Conservation (phyloP, 2,797 vertebrate genomes). For the Sebastes minor region DNA sequence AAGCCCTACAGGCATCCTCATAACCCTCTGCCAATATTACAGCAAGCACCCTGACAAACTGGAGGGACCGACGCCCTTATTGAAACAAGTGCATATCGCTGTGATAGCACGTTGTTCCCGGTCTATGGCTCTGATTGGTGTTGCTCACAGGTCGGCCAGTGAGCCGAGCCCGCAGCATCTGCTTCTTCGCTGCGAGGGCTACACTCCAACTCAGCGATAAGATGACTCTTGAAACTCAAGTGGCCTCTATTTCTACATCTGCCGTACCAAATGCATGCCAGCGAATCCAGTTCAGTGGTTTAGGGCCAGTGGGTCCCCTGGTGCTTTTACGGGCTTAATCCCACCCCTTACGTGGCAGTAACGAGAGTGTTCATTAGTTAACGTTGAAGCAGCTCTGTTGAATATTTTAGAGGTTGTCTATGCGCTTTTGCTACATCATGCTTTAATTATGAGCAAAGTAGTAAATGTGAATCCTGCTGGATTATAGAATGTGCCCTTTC, state of each 20-base stretch:
- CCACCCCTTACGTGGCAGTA: conserved; percentile 22
- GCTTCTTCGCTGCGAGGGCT: conserved; percentile 29
- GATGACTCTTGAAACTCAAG: conserved; percentile 52
- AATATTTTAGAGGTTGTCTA: conserved; percentile 58
- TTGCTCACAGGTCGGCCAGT: conserved; percentile 60
- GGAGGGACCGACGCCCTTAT: conserved; percentile 49
- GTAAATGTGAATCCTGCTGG: conserved; percentile 39
- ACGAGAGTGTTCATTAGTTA: conserved; percentile 55
- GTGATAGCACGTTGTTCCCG: conserved; percentile 56
- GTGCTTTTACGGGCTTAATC: conserved; percentile 5
- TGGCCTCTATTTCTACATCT: conserved; percentile 31
- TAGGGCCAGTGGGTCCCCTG: conserved; percentile 7
- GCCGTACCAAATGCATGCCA: conserved; percentile 3
- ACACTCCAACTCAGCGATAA: conserved; percentile 20
- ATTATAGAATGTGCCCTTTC: conserved; percentile 34
- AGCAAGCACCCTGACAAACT: conserved; percentile 56
- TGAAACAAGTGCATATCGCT: conserved; percentile 60
- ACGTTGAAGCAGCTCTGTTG: conserved; percentile 57
- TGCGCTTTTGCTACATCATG: conserved; percentile 51
- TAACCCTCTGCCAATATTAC: conserved; percentile 72
- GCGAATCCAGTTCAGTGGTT: conserved; percentile 46
- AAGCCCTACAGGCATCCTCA: conserved; percentile 69
- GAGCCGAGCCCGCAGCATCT: conserved; percentile 38
- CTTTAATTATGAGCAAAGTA: conserved; percentile 59
- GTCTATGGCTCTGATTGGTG: conserved; percentile 62